Conservation (phyloP, 2,113 vertebrate species). For the Aix galericulata region DNA sequence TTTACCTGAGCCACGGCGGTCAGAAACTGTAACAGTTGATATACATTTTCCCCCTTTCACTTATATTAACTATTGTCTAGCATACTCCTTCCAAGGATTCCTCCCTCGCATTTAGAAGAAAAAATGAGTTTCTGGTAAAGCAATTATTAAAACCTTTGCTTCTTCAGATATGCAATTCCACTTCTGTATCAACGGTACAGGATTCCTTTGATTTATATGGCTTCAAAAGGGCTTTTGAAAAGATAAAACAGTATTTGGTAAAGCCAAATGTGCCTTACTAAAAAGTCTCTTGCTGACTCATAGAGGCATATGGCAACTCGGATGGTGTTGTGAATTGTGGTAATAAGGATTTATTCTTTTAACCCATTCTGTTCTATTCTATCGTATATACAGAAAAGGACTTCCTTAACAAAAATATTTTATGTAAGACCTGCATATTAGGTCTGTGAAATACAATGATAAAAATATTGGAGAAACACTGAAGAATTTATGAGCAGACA, state of each 20-base stretch:
- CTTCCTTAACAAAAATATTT: neutral
- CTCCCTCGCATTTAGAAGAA: neutral
- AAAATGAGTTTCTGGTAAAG: neutral
- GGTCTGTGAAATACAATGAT: neutral
- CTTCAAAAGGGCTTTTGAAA: neutral
- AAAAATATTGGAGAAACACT: neutral
- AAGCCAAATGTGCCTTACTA: neutral
- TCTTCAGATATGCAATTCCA: neutral
- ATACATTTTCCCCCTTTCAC: constrained; percentile 5
- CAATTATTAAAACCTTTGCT: neutral
- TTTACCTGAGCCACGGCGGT: constrained; percentile 91
- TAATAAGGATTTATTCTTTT: constrained; percentile 56
- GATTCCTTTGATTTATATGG: neutral
- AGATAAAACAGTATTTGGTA: neutral
- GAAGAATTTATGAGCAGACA: neutral
- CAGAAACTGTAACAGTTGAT: constrained; percentile 79
- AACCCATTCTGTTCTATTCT: constrained; percentile 30
- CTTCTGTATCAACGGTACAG: neutral
- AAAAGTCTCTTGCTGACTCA: neutral
- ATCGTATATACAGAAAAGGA: neutral
- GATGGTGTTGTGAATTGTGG: neutral
- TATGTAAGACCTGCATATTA: neutral
- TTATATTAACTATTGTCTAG: neutral
- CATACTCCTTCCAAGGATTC: neutral
- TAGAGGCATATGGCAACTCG: constrained; percentile 7